Conservation (phyloP, 2,113 vertebrate genomes). For the Colinus virginianus region DNA sequence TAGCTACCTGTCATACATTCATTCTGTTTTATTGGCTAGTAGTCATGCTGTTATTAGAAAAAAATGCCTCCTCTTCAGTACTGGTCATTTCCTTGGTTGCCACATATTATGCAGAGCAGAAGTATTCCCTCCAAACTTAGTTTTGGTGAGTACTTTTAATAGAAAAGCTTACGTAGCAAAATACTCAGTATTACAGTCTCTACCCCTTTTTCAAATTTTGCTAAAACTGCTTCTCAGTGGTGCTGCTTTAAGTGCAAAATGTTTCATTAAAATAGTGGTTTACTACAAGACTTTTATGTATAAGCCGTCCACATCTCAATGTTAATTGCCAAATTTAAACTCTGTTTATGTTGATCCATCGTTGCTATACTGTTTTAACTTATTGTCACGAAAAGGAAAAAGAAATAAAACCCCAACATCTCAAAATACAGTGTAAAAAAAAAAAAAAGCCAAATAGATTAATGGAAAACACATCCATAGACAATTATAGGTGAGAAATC, state of each 20-base stretch:
- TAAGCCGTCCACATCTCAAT: not conserved
- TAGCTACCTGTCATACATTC: not conserved
- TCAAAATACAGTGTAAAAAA: not conserved
- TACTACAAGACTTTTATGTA: not conserved
- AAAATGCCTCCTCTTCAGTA: not conserved
- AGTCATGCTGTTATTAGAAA: not conserved
- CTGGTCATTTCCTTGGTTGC: not conserved
- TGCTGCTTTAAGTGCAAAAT: not conserved
- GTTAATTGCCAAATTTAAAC: not conserved
- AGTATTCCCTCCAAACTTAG: not conserved
- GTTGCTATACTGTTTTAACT: not conserved
- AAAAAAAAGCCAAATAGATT: not conserved
- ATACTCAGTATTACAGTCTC: not conserved
- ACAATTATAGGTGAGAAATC: not conserved
- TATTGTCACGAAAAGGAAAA: not conserved
- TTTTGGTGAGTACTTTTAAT: not conserved
- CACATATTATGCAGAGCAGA: not conserved
- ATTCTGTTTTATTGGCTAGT: not conserved
- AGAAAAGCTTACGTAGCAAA: not conserved
- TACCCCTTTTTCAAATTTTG: rapidly evolving
- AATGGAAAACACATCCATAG: not conserved
- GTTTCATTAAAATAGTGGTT: not conserved
- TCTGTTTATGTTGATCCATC: not conserved
- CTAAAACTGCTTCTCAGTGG: not conserved
- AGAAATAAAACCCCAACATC: not conserved